Evolutionary conservation across 2,113 vertebrate species (phyloP), one percentile per base, ranked within the genome.

Genomic region (Rhegmatorhina hoffmannsi): DNA sequence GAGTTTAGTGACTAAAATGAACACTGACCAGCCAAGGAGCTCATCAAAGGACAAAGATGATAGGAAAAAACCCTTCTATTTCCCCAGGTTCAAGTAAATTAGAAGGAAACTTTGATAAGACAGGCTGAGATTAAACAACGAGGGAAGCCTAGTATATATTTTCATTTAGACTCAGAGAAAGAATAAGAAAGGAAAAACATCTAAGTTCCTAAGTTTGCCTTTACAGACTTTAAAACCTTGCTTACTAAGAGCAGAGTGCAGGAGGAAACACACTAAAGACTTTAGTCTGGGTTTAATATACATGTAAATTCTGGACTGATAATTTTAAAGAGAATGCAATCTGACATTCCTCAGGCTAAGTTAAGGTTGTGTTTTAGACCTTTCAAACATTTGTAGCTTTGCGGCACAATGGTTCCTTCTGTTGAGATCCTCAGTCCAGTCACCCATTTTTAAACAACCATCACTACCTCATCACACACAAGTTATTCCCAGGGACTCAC

Each of bases 401-500:
- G 55, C 76, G 63, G 26, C 50, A 80, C 14, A 21, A 36, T 11
- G 34, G 13, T 49, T 90, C 86, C 33, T 92, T 63, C 40, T 70
- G 31, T 17, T 80, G 76, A 84, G 38, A 66, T 56, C 33, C 38
- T 72, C 23, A 38, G 19, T 26, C 13, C 28, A 64, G 53, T n/a
- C 43, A 79, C 50, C 1, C 13, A 23, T 36, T 69, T 70, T 63
- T 34, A 64, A 87, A 36, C 16, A 28, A 47, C 49, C 56, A 69
- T 23, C 33, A 60, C 26, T 58, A 33, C 33, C 23, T 23, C 72
- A 23, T 52, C 44, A 74, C 58, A 66, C 5, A 2, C 33, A 81
- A 59, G 47, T 83, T 88, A 66, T 8, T 89, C 64, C 72, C 53
- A 90, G 53, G n/a, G 9, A 88, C 93, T 95, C 96, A 99, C 99